A percentile compares a stretch with the other conserved stretches of the same genome.
Conservation (phyloP, 2,113 vertebrate species). For the Microcebus lehilahytsara region DNA sequence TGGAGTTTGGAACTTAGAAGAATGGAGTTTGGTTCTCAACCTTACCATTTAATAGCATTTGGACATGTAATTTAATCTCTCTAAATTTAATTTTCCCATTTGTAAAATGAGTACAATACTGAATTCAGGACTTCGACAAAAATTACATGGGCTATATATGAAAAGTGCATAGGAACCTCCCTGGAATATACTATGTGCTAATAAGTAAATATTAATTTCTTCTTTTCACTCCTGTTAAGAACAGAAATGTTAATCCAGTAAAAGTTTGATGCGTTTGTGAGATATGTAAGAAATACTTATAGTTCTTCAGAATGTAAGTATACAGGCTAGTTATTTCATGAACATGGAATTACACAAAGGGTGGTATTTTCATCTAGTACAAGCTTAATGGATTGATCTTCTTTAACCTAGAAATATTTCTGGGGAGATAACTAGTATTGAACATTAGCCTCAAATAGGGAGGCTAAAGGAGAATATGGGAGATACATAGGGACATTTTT, state of each 20-base stretch:
- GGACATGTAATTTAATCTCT: background rate
- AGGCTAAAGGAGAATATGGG: background rate
- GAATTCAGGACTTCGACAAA: background rate
- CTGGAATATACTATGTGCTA: background rate
- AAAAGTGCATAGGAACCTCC: background rate
- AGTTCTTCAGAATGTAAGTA: background rate
- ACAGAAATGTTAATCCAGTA: background rate
- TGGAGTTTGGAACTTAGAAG: background rate
- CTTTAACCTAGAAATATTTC: background rate
- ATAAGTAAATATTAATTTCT: background rate
- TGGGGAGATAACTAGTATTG: background rate
- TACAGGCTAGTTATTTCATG: constrained; percentile 3
- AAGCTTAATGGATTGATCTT: background rate
- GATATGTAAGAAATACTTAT: background rate
- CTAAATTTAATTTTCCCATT: constrained; percentile 55
- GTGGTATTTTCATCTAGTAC: background rate
- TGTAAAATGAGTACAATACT: constrained; percentile 3
- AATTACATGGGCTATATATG: background rate
- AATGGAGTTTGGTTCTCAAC: constrained; percentile 41
- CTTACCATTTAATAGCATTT: background rate
- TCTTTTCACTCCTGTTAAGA: background rate
- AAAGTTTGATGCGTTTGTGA: background rate
- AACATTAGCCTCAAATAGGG: background rate
- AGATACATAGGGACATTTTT: background rate
- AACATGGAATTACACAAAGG: background rate